Evolutionary conservation across 1,140 invertebrate species (phyloP), one percentile per base, ranked within the genome.

Genomic region (Pachypeltis micranthus): DNA sequence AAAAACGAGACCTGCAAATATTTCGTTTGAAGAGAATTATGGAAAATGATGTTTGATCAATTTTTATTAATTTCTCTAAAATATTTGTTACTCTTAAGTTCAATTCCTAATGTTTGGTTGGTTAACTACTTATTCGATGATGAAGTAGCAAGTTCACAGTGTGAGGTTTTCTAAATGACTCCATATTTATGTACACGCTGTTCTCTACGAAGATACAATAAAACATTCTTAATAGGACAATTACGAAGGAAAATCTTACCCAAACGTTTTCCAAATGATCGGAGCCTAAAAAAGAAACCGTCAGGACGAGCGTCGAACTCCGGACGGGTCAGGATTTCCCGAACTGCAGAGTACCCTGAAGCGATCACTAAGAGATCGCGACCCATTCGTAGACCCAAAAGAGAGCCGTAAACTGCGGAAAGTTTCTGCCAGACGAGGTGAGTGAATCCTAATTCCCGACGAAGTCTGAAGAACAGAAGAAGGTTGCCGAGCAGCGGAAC

Each of bases 261-360:
- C 66, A 79, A 74, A 71, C 82, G 77, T 70, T 83, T 79, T 24
- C 82, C 83, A 67, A 83, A 82, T 0, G 81, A 76, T 65, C 85
- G 74, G 23, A 84, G 72, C 29, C 76, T 73, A 64, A 84, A 85
- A 69, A 85, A 82, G 66, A 85, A 84, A 57, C 84, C 84, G 70
- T 84, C 78, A 0, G 87, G 86, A 63, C 86, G 76, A 2, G 82
- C 85, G 47, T 84, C 80, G 62, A 88, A 85, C 47, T 85, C 82
- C 4, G 85, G 81, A 34, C 74, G 77, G 1, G 74, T 72, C 1
- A 82, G 73, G 4, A 81, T 78, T 67, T 85, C 80, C 65, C 78
- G 82, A 0, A 85, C 80, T 1, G 79, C 71, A 44, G 82, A 77
- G 63, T 78, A 75, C 0, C 81, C 80, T n/a, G 79, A 82, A 0